Evolutionary conservation across 2,797 vertebrate species (phyloP), one percentile per base, ranked within the genome.

Genomic region (Steatocranus sp.): DNA sequence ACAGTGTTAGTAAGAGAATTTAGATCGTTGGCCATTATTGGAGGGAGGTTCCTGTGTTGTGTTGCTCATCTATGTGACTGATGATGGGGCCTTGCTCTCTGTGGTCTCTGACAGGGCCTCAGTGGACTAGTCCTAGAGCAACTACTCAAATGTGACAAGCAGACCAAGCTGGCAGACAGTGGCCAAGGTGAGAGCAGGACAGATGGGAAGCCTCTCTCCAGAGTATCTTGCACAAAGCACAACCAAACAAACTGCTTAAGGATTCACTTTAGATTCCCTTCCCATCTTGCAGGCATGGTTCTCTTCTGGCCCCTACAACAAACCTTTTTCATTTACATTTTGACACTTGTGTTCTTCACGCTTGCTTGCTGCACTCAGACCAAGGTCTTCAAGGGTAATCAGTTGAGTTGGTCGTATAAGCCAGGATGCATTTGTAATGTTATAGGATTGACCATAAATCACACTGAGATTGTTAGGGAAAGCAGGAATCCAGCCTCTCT

Each of bases 121-220:
- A 79, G 90, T 86, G 91, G 93, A 93, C 92, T 70, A 83, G 90
- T 92, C 92, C 91, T 88, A 85, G 61, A 86, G 90, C 90, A 90
- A 92, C 93, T 87, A 93, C 90, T 95, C 93, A 92, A 91, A 91
- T 89, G 90, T 94, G 94, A 95, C 94, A 95, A 92, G 91, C 81
- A 75, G 89, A 87, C 87, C 88, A 87, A 83, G 90, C 79, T 87
- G 86, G 89, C 93, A 88, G 88, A 90, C 90, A 88, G 75, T 68
- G 86, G 90, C 92, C 91, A 94, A 94, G 95, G 94, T 94, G 92
- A 95, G 92, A 91, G 83, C 90, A 88, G 91, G 93, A 95, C 92
- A 93, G 91, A 93, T 92, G 93, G 90, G 89, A 91, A 87, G 80
- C 86, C 11, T 82, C 85, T 87, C 92, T 90, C 92, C 78, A 82